A percentile compares a stretch with the other conserved stretches of the same genome.
phyloP scores from a whole-genome alignment of 2,797 vertebrate species.

The Sebastes oblongus region DNA sequence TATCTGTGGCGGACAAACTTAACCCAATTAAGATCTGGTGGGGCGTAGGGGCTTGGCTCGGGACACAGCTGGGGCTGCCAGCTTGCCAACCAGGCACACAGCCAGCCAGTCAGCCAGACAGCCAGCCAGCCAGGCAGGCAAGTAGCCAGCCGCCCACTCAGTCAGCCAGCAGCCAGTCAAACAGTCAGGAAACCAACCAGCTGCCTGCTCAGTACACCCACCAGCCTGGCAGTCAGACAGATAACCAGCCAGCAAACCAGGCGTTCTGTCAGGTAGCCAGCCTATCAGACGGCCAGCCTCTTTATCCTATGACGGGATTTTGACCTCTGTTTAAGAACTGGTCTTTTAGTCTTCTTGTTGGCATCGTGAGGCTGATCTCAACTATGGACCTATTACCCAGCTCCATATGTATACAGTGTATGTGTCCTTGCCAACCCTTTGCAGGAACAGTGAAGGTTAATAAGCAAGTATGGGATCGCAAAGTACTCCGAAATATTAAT shows the following conservation, averaged over 20 bases:
- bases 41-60: constrained; percentile 79
- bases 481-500: no score
- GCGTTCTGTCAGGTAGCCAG: constrained; percentile 9
- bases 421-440: not conserved
- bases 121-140: constrained; percentile 43
- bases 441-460: not conserved
- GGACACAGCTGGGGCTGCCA: constrained; percentile 70
- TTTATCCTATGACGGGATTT: constrained; percentile 2
- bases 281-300: not conserved
- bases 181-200: constrained; percentile 46
- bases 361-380: not conserved
- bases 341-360: not conserved
- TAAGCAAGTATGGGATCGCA: not conserved
- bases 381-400: not conserved
- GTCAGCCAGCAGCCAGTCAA: constrained; percentile 47
- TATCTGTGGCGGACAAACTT: constrained; percentile 89
- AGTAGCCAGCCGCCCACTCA: constrained; percentile 49
- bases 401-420: not conserved
- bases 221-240: constrained; percentile 18
- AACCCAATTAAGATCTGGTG: constrained; percentile 88
- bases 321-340: constrained; percentile 5
- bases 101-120: constrained; percentile 62
- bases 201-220: constrained; percentile 35
- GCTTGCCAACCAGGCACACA: constrained; percentile 71
- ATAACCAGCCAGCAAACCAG: constrained; percentile 34